Evolutionary conservation across 2,888 invertebrate species (phyloP).

Genomic region (Epistrophella euchroma): DNA sequence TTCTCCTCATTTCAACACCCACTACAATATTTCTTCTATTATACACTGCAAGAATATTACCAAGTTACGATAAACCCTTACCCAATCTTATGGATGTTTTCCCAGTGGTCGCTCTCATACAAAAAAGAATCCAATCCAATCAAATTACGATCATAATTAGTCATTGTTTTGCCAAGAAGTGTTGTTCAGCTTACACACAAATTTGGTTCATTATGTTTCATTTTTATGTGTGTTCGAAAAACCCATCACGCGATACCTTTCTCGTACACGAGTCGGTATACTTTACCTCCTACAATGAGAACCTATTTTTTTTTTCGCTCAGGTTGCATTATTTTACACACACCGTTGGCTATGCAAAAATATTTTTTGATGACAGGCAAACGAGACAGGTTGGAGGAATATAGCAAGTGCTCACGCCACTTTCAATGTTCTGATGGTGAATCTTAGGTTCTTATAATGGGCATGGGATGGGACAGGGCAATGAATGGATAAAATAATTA

Average conservation of each 20-base stretch:
- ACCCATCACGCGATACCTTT: slow-evolving; percentile 60
- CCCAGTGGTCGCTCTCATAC: slow-evolving; percentile 10
- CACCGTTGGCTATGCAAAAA: slow-evolving; percentile 70
- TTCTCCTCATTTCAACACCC: slow-evolving; percentile 34
- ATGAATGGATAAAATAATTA: slow-evolving; percentile 18
- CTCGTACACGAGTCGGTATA: slow-evolving; percentile 35
- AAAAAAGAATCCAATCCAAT: slow-evolving; percentile 10
- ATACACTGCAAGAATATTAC: slow-evolving; percentile 15
- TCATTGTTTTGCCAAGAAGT: slow-evolving; percentile 63
- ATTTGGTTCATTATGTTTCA: slow-evolving; percentile 57
- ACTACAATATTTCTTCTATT: not conserved
- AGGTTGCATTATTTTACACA: slow-evolving; percentile 64
- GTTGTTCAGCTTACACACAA: slow-evolving; percentile 41
- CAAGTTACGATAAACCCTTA: slow-evolving; percentile 24
- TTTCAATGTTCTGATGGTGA: slow-evolving; percentile 41
- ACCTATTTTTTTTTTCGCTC: slow-evolving; percentile 18
- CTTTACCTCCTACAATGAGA: slow-evolving; percentile 48
- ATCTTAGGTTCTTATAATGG: slow-evolving; percentile 25
- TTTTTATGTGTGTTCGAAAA: slow-evolving; percentile 48
- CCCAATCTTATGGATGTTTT: slow-evolving; percentile 40
- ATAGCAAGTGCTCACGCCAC: slow-evolving; percentile 39
- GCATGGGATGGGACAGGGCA: not conserved
- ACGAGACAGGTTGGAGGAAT: slow-evolving; percentile 40
- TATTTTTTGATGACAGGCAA: slow-evolving; percentile 63
- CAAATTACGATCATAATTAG: slow-evolving; percentile 66